Evolutionary conservation across 2,113 vertebrate species (phyloP), one percentile per base, ranked within the genome.

Genomic region (Cervus canadensis): DNA sequence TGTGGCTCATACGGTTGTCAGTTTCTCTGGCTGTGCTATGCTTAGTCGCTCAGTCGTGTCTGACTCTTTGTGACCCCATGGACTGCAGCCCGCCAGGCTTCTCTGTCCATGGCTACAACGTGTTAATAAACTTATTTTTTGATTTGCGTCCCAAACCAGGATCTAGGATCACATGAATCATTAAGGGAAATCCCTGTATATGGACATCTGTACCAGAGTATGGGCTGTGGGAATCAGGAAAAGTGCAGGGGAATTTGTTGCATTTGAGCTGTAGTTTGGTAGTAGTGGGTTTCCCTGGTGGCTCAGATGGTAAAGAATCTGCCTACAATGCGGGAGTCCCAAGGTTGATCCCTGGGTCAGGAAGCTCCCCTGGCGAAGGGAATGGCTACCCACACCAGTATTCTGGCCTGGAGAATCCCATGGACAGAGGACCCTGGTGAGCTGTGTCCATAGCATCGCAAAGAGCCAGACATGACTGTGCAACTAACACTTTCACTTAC

Each of bases 51-150:
- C 67, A 40, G n/a, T 40, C 21, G 2, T 6, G 19, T 40, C 67
- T 40, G 67, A 71, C n/a, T 71, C 67, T 71, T 40, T 40, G 67
- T 0, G 5, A n/a, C 67, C n/a, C n/a, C 67, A 12, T 3, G 67
- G 67, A 23, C n/a, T 71, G 19, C n/a, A 74, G 67, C n/a, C 67
- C 1, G 5, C n/a, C 67, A 40, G 67, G 21, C 36, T 74, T 74
- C n/a, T 74, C 19, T 74, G 67, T 74, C 67, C 67, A 74, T 40
- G 71, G 6, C 23, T 76, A 43, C 36, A 76, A 4, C 6, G 43
- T 76, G 71, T 25, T 79, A 83, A 76, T 93, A 67, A n/a, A 23
- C 79, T 82, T 25, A 60, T 36, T 60, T 85, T 83, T 91, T 82
- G 0, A 87, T 17, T 89, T 36, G 11, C 2, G 2, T 59, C 6